A percentile compares a stretch with the other conserved stretches of the same genome.
These are phyloP conservation scores for Epicampocera succincta DNA, from an alignment of 2,888 invertebrate species.

Conservation along the genomic window DNA sequence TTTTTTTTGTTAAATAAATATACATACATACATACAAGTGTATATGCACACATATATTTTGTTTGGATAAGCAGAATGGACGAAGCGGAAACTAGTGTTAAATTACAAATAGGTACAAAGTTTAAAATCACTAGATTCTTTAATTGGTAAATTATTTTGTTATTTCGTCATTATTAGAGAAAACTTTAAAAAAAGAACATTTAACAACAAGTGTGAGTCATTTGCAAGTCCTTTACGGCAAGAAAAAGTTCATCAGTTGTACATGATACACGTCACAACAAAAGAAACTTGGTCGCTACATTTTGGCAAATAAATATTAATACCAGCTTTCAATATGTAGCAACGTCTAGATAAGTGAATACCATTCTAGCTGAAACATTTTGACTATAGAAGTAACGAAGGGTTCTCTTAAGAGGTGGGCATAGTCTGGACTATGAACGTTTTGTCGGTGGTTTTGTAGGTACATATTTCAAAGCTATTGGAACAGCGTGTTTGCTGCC, in stretches of 20 bases:
- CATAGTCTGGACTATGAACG: too few species aligned
- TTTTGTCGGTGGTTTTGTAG: too few species aligned
- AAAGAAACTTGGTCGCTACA: not conserved
- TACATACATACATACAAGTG: not conserved
- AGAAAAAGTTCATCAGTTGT: not conserved
- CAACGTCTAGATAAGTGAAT: not conserved
- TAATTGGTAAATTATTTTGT: too few species aligned
- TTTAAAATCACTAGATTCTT: not conserved
- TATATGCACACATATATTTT: not conserved
- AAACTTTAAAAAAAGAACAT: too few species aligned
- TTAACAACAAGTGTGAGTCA: conserved; percentile 25
- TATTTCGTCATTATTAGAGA: too few species aligned
- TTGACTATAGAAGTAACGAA: too few species aligned
- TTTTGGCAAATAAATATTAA: not conserved
- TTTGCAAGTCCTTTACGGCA: not conserved
- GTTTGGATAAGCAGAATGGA: not conserved
- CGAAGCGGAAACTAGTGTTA: not conserved
- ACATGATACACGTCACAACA: conserved; percentile 43
- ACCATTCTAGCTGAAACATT: not conserved
- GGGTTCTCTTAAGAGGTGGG: too few species aligned
- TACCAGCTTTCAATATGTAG: not conserved
- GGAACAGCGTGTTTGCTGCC: too few species aligned
- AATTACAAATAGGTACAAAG: conserved; percentile 2
- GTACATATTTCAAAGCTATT: too few species aligned
- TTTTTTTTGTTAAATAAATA: too few species aligned